Evolutionary conservation across 2,888 invertebrate species (phyloP), one percentile per base, ranked within the genome.

Genomic region (Sicus ferrugineus): DNA sequence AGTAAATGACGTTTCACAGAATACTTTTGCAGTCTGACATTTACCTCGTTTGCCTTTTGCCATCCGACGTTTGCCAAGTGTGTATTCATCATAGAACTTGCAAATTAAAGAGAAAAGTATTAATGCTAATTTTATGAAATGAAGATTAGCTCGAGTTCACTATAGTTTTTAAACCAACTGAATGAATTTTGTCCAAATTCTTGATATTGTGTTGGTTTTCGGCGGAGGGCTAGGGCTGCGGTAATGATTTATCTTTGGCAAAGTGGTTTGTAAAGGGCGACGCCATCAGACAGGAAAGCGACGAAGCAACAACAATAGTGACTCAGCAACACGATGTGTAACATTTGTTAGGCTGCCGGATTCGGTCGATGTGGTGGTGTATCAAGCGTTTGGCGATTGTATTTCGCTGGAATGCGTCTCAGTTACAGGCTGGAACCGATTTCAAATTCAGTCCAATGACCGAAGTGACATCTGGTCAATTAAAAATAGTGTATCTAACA

Each of bases 171-270:
- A 23, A 21, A 7, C 3, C 21, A n/a, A 50, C 21, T 19, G 50
- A 11, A 48, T 64, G 34, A 28, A 42, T 56, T 19, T 34, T 56
- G 52, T 67, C n/a, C n/a, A 38, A 42, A 7, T 64, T 30, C n/a
- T 31, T 58, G 14, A 11, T n/a, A 31, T 28, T 64, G 34, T 6
- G 21, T 34, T 61, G n/a, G 31, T 50, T 30, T 19, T 6, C 11
- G 30, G 5, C 28, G 66, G 66, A 66, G 58, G 59, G 67, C 67
- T 67, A 73, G 74, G 69, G 73, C 68, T 72, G 71, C 73, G 73
- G 71, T 72, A 72, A 73, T 70, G 69, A 62, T 64, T 14, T 14
- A 21, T 26, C 6, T 21, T 7, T 42, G 3, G 23, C 2, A 46
- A 31, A 61, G 6, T 23, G 67, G 67, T 61, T 68, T 58, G 71